These are phyloP conservation scores for Heliconius ethilla DNA, from an alignment of 2,888 invertebrate species.

Conservation along the genomic window DNA sequence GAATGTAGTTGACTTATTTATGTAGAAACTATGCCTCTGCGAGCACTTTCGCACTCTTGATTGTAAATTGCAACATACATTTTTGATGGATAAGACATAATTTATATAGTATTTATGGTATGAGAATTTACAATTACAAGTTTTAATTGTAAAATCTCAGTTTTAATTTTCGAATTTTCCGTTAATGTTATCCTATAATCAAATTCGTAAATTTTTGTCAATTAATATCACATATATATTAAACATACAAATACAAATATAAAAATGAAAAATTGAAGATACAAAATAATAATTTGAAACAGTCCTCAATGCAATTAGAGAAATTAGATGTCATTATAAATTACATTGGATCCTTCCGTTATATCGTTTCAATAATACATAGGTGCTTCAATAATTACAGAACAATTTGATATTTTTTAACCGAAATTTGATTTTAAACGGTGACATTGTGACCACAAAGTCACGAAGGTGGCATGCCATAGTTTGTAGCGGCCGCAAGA, in stretches of 20 bases:
- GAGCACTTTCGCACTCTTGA: background rate
- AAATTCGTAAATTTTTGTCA: background rate
- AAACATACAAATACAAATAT: background rate
- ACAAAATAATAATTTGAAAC: slow-evolving; percentile 9
- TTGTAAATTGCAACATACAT: no score
- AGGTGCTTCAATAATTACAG: slow-evolving; percentile 21
- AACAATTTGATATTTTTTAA: slow-evolving; percentile 50
- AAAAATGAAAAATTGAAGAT: background rate
- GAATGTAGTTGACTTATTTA: background rate
- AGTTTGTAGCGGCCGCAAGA: slow-evolving; percentile 66
- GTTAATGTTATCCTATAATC: background rate
- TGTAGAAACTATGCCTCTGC: background rate
- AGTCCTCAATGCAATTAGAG: slow-evolving; percentile 9
- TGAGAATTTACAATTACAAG: no score
- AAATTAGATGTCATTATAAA: slow-evolving; percentile 24
- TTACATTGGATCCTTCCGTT: slow-evolving; percentile 28
- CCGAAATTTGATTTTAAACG: slow-evolving; percentile 77
- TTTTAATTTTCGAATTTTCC: background rate
- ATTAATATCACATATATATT: background rate
- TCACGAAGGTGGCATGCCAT: slow-evolving; percentile 69
- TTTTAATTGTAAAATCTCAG: no score
- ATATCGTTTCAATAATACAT: slow-evolving; percentile 31
- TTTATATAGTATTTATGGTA: no score
- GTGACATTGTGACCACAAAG: slow-evolving; percentile 75
- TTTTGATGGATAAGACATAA: no score